phyloP scores from a whole-genome alignment of 1,140 invertebrate species.

The Pinna nobilis region DNA sequence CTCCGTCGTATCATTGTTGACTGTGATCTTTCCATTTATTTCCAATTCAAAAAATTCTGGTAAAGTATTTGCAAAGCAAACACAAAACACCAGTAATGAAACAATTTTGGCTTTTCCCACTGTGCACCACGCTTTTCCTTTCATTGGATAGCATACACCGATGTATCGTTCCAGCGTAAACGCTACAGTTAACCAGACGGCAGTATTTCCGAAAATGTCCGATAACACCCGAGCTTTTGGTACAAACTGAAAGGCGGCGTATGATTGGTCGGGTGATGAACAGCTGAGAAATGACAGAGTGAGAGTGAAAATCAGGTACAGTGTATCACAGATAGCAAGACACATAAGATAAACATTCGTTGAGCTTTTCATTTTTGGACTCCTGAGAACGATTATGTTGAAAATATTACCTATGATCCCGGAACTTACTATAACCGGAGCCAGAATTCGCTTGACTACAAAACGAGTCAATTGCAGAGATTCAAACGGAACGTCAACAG shows the following conservation, averaged over 20 bases:
- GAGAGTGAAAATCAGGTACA: constrained; percentile 81
- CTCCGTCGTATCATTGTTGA: background rate
- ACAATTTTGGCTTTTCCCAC: constrained; percentile 72
- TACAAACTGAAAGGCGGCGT: constrained; percentile 68
- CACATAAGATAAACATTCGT: constrained; percentile 85
- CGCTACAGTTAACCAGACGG: constrained; percentile 85
- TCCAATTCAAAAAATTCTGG: constrained; percentile 64
- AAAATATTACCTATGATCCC: constrained; percentile 64
- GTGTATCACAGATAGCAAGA: constrained; percentile 83
- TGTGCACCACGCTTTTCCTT: constrained; percentile 83
- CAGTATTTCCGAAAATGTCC: constrained; percentile 81
- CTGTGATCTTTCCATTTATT: constrained; percentile 23
- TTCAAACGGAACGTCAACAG: too few species aligned
- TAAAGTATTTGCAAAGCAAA: constrained; percentile 56
- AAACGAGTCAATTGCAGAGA: constrained; percentile 50
- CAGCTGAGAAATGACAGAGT: constrained; percentile 59
- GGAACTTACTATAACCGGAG: constrained; percentile 73
- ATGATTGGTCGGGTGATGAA: constrained; percentile 35
- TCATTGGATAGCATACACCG: constrained; percentile 85
- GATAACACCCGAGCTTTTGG: constrained; percentile 79
- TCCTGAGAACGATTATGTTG: constrained; percentile 77
- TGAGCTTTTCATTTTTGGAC: constrained; percentile 83
- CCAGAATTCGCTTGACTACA: constrained; percentile 58
- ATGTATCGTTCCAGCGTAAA: constrained; percentile 88
- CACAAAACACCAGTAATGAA: constrained; percentile 41